Conservation (phyloP, 2,797 vertebrate species). For the Miichthys miiuy region DNA sequence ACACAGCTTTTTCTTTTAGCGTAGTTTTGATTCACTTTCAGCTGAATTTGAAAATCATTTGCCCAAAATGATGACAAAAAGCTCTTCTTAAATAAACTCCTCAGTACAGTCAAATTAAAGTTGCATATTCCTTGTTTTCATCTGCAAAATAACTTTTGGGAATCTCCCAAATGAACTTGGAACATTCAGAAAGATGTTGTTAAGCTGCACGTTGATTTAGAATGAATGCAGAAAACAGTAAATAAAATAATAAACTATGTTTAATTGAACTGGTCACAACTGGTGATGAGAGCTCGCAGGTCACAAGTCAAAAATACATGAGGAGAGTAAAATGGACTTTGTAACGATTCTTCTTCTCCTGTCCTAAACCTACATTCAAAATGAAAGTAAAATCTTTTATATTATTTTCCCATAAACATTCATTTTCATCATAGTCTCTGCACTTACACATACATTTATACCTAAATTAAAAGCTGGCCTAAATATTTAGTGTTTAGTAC, state of each 20-base stretch:
- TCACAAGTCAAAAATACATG: background rate
- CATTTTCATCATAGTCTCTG: background rate
- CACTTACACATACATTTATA: background rate
- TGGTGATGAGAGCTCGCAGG: background rate
- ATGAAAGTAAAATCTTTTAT: background rate
- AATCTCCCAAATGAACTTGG: background rate
- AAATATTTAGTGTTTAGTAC: background rate
- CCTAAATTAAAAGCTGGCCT: background rate
- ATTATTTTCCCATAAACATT: background rate
- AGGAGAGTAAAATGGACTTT: too few relatives aligned
- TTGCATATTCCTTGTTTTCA: background rate
- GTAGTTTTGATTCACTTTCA: background rate
- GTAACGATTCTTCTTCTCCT: background rate
- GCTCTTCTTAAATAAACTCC: background rate
- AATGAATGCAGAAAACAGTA: conserved; percentile 14
- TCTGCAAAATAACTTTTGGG: background rate
- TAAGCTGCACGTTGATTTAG: background rate
- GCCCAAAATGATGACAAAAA: background rate
- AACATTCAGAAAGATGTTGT: background rate
- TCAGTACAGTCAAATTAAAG: background rate
- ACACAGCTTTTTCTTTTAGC: background rate
- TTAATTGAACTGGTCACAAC: background rate
- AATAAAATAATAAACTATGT: too few relatives aligned
- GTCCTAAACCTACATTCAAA: background rate
- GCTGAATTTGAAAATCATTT: background rate